Conservation (phyloP, 2,888 invertebrate species). For the Phyto melanocephala region DNA sequence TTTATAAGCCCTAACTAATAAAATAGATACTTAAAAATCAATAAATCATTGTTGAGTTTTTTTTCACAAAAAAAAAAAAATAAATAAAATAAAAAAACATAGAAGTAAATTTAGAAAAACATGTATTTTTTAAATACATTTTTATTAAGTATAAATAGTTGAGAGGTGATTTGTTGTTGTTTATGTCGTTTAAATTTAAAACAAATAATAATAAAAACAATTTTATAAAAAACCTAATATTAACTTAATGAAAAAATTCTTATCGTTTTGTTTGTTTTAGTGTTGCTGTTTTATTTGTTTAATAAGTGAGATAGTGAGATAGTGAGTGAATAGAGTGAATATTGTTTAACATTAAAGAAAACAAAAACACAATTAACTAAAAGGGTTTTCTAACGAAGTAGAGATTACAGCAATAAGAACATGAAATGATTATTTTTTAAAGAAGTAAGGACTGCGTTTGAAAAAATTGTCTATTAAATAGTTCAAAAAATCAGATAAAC, state of each 20-base stretch:
- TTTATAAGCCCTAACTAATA: conserved; percentile 22
- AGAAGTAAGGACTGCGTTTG: too few relatives aligned
- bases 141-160: background rate
- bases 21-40: conserved; percentile 44
- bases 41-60: conserved; percentile 28
- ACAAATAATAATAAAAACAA: background rate
- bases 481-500: too few relatives aligned
- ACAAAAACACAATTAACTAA: background rate
- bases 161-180: background rate
- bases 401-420: too few relatives aligned
- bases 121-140: background rate
- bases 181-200: background rate
- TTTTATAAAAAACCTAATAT: background rate
- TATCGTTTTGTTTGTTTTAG: background rate
- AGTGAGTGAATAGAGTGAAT: background rate
- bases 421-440: too few relatives aligned
- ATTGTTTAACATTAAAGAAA: conserved; percentile 2
- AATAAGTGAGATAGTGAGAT: background rate
- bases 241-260: background rate
- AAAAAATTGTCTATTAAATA: too few relatives aligned
- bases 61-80: background rate
- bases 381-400: conserved; percentile 5
- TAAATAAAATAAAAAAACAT: background rate
- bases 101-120: background rate
- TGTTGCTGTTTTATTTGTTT: background rate